A percentile compares a stretch with the other conserved stretches of the same genome.
Evolutionary conservation across 92 coral and sea anemone genomes (phyloP).

Genomic region (Porites lobata): DNA sequence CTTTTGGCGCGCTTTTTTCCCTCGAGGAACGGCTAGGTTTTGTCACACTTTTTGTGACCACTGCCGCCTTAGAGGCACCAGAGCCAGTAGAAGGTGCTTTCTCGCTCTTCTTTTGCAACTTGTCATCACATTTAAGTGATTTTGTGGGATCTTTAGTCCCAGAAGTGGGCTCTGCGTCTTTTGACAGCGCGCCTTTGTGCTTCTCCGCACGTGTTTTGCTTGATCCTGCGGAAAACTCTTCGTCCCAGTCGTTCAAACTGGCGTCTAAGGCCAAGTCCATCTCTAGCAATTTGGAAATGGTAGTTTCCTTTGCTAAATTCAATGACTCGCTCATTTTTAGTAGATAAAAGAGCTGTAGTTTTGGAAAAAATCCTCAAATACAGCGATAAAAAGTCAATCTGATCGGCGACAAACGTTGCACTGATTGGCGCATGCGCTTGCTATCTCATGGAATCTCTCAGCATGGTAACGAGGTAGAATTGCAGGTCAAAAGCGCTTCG

Average conservation of each 20-base stretch:
- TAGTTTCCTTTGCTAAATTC: neutral
- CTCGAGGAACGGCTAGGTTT: neutral
- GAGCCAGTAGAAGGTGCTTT: neutral
- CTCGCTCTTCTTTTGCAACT: neutral
- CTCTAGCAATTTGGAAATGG: neutral
- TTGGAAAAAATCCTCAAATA: neutral
- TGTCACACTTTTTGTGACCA: neutral
- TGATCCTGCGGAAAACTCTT: neutral
- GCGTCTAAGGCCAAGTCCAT: neutral
- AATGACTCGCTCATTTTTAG: neutral
- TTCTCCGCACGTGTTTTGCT: neutral
- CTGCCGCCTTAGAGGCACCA: no score
- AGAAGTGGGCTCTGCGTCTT: neutral
- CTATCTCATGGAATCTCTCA: slow-evolving; percentile 13
- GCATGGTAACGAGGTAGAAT: slow-evolving; percentile 19
- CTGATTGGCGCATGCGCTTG: slow-evolving; percentile 24
- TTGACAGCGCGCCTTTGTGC: neutral
- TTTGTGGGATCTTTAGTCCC: no score
- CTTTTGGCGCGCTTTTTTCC: slow-evolving; percentile 23
- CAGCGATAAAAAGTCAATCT: neutral
- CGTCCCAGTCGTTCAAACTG: neutral
- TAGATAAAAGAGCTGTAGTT: neutral
- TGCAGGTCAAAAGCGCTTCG: no score
- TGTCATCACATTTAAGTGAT: neutral
- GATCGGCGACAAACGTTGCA: slow-evolving; percentile 21